Percentiles rank a stretch among this genome's conserved stretches.
These are phyloP conservation scores for Dione juno DNA, from an alignment of 2,888 invertebrate species.

Conservation along the genomic window DNA sequence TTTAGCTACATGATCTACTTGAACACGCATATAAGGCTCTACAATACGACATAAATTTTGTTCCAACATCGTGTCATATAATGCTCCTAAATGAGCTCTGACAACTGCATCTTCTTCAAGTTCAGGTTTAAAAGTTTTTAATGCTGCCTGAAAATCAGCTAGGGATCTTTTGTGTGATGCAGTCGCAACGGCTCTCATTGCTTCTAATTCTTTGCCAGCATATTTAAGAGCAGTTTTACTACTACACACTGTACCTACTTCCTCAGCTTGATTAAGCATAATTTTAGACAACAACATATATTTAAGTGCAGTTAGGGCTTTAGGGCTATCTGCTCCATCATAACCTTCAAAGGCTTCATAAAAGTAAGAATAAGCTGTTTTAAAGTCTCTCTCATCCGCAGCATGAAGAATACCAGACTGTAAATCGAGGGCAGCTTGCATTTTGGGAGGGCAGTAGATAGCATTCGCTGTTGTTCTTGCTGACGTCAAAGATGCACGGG, in stretches of 20 bases:
- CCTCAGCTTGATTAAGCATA: slow-evolving; percentile 98
- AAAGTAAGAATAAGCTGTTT: slow-evolving; percentile 99
- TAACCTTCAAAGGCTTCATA: slow-evolving; percentile 99
- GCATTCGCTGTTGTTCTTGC: slow-evolving; percentile 99
- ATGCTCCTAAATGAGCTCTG: slow-evolving; percentile 96
- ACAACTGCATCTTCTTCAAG: slow-evolving; percentile 98
- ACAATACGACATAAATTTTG: slow-evolving; percentile 99
- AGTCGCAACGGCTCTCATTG: slow-evolving; percentile 98
- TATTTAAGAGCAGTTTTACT: slow-evolving; percentile 99
- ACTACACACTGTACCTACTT: slow-evolving; percentile 96
- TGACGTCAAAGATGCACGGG: slow-evolving; percentile 97
- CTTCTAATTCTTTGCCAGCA: slow-evolving; percentile 97
- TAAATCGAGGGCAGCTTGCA: slow-evolving; percentile 98
- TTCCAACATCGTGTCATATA: slow-evolving; percentile 99
- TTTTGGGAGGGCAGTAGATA: slow-evolving; percentile 99
- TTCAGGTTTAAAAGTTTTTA: slow-evolving; percentile 93
- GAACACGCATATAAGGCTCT: slow-evolving; percentile 98
- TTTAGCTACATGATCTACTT: slow-evolving; percentile 95
- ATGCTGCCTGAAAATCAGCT: slow-evolving; percentile 96
- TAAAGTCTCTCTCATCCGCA: slow-evolving; percentile 99
- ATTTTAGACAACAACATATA: slow-evolving; percentile 99
- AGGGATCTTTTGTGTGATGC: slow-evolving; percentile 98
- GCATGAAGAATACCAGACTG: slow-evolving; percentile 99
- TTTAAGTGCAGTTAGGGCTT: slow-evolving; percentile 97
- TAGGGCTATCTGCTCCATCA: slow-evolving; percentile 95